Base-by-base conservation (phyloP, 1,140 invertebrate genomes). In the Maconellicoccus hirsutus region DNA sequence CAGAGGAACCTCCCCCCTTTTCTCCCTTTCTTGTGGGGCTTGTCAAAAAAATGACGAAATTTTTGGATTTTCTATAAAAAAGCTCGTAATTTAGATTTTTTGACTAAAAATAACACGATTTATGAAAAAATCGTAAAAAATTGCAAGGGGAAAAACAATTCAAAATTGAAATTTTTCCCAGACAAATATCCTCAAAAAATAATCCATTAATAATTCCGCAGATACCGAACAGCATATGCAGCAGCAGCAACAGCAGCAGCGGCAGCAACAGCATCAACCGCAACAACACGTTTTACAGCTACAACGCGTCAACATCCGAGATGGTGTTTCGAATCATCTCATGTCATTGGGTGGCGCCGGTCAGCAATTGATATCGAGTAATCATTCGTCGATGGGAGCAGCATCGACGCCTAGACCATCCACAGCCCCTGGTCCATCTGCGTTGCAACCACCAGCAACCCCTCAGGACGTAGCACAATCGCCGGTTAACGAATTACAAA, bases 231-330 rank as follows among this genome's bases (percentile, higher is more conserved):
- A 33, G 12, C 29, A 33, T 12, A 33, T 33, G 3, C 29, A 33
- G 12, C 29, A 3, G 3, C 29, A 33, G 29, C 29, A 6, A 73
- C 77, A n/a, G 70, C 78, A 69, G n/a, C 72, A 75, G 8, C 69
- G 66, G 63, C 74, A 76, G 25, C 79, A 78, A 75, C 66, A 66
- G n/a, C 73, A 70, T 27, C 79, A 79, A 71, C 78, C 78, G 16
- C 72, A 70, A 27, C 74, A 74, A 71, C 78, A 79, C 33, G 73
- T 79, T 42, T 79, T 26, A 69, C 63, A 69, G 26, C 10, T 69
- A 69, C 23, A 26, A 16, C 16, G 63, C 3, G 26, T 42, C 7
- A 77, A 52, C n/a, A 52, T 14, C 6, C 12, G n/a, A 2, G n/a
- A 52, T 19, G 42, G 42, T 16, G 42, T 19, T 16, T 8, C 10